Evolutionary conservation across 2,797 vertebrate species (phyloP).

Genomic region (Ibycter americanus): DNA sequence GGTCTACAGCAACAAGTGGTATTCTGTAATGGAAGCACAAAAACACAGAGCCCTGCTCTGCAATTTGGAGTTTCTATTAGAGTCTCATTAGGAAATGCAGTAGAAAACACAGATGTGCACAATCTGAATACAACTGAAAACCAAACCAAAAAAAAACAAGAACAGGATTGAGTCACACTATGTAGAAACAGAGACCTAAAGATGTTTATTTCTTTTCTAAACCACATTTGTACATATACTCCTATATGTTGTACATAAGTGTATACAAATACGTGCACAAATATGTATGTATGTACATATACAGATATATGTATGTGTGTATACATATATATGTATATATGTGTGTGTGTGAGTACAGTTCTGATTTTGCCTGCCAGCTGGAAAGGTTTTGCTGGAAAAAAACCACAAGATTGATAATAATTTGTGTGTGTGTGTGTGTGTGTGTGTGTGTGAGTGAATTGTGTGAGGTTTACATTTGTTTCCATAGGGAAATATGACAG

Average conservation of each 20-base stretch:
- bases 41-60: background rate
- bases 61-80: background rate
- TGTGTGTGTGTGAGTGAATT: too few relatives aligned
- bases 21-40: background rate
- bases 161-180: background rate
- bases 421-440: background rate
- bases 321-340: too few relatives aligned
- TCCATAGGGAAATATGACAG: background rate
- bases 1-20: background rate
- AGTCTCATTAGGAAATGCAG: background rate
- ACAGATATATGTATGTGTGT: too few relatives aligned
- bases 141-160: accelerated
- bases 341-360: accelerated
- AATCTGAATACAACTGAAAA: background rate
- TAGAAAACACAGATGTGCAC: background rate
- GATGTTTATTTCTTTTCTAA: background rate
- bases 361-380: background rate
- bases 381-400: background rate
- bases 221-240: background rate
- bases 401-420: background rate
- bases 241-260: too few relatives aligned
- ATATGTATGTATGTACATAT: accelerated
- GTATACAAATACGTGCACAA: background rate
- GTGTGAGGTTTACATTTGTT: background rate
- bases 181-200: background rate